Conservation (phyloP, 2,113 vertebrate species). For the Misgurnus anguillicaudatus region DNA sequence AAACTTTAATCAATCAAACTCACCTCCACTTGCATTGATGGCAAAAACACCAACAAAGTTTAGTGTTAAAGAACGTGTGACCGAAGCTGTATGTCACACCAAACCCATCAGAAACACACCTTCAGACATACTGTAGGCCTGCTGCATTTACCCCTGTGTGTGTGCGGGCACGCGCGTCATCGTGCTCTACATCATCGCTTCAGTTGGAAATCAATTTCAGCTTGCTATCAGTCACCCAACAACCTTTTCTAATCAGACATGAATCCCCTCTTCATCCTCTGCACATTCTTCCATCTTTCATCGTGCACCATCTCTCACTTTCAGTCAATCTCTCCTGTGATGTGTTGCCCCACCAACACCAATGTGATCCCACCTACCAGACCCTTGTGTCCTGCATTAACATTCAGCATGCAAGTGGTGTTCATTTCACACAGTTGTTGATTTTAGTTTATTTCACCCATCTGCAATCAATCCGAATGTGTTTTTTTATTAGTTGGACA, state of each 20-base stretch:
- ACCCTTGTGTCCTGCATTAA: not conserved
- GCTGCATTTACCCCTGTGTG: constrained; percentile 7
- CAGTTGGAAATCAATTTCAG: constrained; percentile 35
- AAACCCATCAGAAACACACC: not conserved
- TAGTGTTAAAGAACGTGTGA: not conserved
- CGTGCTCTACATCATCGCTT: not conserved
- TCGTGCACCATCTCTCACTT: not conserved
- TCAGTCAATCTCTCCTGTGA: constrained; percentile 9
- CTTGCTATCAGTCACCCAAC: constrained; percentile 11
- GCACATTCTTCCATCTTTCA: constrained; percentile 2
- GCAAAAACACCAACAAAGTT: not conserved
- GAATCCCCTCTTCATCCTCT: not conserved
- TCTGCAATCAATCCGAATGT: no score
- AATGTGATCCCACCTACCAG: not conserved
- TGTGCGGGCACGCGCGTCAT: not conserved
- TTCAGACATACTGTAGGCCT: not conserved
- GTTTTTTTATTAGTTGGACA: no score
- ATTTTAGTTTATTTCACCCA: no score
- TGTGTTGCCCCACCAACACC: no score
- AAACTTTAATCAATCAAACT: constrained; percentile 54
- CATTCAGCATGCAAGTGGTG: not conserved
- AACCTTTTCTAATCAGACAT: constrained; percentile 32
- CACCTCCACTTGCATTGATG: constrained; percentile 15
- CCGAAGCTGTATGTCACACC: not conserved
- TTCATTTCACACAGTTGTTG: no score